Evolutionary conservation across 2,113 vertebrate species (phyloP).

Genomic region (Arvicanthis niloticus): DNA sequence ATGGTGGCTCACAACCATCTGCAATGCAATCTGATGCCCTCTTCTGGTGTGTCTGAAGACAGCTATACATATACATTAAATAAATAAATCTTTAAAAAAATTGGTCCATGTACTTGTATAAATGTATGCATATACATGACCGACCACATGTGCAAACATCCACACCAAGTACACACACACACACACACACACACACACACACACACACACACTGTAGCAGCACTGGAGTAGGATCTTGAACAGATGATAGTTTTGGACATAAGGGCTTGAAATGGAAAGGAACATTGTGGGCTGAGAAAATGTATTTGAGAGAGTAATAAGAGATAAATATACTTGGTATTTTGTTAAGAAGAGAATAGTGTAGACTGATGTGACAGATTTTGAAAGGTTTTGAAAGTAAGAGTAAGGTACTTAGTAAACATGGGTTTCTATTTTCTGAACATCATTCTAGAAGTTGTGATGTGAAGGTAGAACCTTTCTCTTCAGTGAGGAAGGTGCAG

Average conservation of each 20-base stretch:
- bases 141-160: neutral
- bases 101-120: neutral
- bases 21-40: too few relatives aligned
- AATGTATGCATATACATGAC: neutral
- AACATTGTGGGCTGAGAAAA: neutral
- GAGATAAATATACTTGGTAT: neutral
- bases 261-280: neutral
- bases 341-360: neutral
- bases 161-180: neutral
- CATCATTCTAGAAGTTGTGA: neutral
- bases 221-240: neutral
- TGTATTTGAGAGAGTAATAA: neutral
- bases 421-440: slow-evolving; percentile 36
- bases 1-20: too few relatives aligned
- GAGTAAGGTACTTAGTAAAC: neutral
- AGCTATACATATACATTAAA: too few relatives aligned
- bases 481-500: slow-evolving; percentile 20
- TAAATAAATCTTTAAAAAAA: too few relatives aligned
- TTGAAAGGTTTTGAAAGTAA: slow-evolving; percentile 17
- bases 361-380: slow-evolving; percentile 2
- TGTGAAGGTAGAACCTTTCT: slow-evolving; percentile 9
- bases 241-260: neutral
- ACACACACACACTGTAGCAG: neutral
- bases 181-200: neutral
- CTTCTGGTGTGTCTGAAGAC: too few relatives aligned